Base-by-base conservation (phyloP, 2,113 vertebrate species). In the Dascyllus trimaculatus region DNA sequence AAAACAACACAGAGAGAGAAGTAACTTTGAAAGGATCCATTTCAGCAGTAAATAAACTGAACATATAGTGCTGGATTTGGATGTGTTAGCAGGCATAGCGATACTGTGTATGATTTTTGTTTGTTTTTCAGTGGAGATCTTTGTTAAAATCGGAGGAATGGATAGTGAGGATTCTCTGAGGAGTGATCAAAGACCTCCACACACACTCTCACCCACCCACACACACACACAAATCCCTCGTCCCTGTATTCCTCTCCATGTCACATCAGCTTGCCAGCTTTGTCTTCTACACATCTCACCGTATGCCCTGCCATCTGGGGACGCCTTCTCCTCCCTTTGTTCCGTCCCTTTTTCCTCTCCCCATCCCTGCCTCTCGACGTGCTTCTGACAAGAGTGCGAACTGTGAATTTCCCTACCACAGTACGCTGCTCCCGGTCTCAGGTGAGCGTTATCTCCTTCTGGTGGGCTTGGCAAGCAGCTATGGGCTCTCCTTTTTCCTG, bases 251-350 rank as follows among this genome's bases (percentile, higher is more conserved):
- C 63, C 43, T 85, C 43, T 77, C 66, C 52, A 77, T 89, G 78
- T 86, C 82, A 80, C 77, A 88, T 81, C 76, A 84, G 81, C 84
- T 68, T 83, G 87, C 87, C 75, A 89, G 82, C 66, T 80, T 81
- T 85, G 76, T 80, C 69, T 70, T 40, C 65, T 40, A 80, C 89
- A 89, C 87, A 76, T 88, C 82, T 81, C 68, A 73, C 78, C 89
- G 84, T 91, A 89, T 92, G 91, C 71, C 71, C 67, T 5, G 4
- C 91, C 90, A 93, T 89, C 89, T 93, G 89, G 84, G 81, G 62
- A 71, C 32, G 32, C 71, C 78, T 73, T 81, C 83, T 79, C 62
- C 65, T 78, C 75, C 66, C 85, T 89, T 85, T 91, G 82, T 89
- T 86, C 79, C 63, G 64, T 85, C 75, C 75, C 32, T 8, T 65